A percentile compares a stretch with the other conserved stretches of the same genome.
Conservation (phyloP, 2,113 vertebrate genomes). For the Anseranas semipalmata region DNA sequence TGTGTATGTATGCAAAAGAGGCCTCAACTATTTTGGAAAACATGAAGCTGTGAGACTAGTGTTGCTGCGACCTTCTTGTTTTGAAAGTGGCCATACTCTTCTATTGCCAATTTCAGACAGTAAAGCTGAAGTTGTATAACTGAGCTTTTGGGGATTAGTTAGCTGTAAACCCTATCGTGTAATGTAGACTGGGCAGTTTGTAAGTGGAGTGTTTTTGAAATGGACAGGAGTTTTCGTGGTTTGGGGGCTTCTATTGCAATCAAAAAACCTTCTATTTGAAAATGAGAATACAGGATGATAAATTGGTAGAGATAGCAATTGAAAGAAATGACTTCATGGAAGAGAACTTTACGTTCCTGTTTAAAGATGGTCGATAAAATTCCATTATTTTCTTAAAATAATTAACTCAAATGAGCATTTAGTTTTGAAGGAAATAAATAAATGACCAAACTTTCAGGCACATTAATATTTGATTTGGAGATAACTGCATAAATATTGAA, state of each 20-base stretch:
- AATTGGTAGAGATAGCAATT: neutral
- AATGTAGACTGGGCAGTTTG: neutral
- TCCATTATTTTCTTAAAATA: slow-evolving; percentile 61
- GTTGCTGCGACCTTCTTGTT: neutral
- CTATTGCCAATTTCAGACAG: neutral
- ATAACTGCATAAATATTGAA: slow-evolving; percentile 79
- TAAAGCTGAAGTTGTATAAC: neutral
- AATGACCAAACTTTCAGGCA: slow-evolving; percentile 58
- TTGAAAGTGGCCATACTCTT: neutral
- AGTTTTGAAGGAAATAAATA: slow-evolving; percentile 71
- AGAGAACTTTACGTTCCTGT: neutral
- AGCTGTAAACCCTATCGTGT: neutral
- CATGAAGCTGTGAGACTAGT: neutral
- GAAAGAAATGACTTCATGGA: neutral
- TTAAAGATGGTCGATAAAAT: neutral
- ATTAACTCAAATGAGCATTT: slow-evolving; percentile 60
- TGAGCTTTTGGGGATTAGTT: neutral
- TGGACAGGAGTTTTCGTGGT: neutral
- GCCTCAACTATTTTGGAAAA: neutral
- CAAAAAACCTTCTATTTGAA: neutral
- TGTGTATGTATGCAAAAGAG: rapidly evolving
- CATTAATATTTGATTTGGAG: slow-evolving; percentile 80
- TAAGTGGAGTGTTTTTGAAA: neutral
- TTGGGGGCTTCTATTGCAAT: neutral
- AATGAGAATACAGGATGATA: neutral